Percentiles rank a stretch among this genome's conserved stretches.
phyloP scores from a whole-genome alignment of 2,888 invertebrate genomes.

The Leptothorax acervorum region DNA sequence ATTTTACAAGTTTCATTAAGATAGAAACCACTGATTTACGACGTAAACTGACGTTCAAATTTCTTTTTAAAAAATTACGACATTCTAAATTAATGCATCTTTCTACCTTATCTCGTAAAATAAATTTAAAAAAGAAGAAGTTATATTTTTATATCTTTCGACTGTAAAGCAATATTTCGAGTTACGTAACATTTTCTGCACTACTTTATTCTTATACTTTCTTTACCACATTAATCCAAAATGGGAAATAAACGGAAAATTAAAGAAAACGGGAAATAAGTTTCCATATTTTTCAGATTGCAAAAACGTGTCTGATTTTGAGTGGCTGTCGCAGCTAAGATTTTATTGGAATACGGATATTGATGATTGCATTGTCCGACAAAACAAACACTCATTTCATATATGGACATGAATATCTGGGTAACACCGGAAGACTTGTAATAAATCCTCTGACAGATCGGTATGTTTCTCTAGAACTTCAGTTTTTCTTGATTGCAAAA shows the following conservation, averaged over 20 bases:
- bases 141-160: no score
- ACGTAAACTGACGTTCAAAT: no score
- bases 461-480: slow-evolving; percentile 84
- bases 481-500: neutral
- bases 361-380: slow-evolving; percentile 93
- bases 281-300: slow-evolving; percentile 87
- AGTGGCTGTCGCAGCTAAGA: slow-evolving; percentile 96
- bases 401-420: slow-evolving; percentile 96
- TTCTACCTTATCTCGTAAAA: no score
- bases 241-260: neutral
- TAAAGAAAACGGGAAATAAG: neutral
- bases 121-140: no score
- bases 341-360: slow-evolving; percentile 95
- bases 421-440: slow-evolving; percentile 95
- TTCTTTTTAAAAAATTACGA: no score
- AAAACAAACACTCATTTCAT: slow-evolving; percentile 93
- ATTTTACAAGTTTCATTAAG: no score
- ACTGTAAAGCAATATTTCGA: no score
- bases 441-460: slow-evolving; percentile 96
- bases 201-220: neutral
- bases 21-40: no score
- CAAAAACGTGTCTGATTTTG: slow-evolving; percentile 92
- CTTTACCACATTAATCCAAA: neutral
- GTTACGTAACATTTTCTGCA: no score
- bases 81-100: no score